Evolutionary conservation across 2,113 vertebrate genomes (phyloP).

Genomic region (Kryptolebias marmoratus): DNA sequence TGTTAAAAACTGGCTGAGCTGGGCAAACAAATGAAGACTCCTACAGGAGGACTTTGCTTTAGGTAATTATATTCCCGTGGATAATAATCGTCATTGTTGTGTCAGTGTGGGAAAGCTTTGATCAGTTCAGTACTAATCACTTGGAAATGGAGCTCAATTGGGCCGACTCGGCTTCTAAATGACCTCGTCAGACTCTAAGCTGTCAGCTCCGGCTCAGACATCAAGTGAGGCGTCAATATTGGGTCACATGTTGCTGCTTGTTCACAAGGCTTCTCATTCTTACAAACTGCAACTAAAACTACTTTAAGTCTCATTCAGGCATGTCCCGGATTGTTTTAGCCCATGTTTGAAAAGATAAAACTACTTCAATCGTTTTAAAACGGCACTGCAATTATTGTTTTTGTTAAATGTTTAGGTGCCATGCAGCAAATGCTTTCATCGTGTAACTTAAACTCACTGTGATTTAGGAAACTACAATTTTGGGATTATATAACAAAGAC

Average conservation of each 20-base stretch:
- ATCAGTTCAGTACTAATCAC: conserved; percentile 12
- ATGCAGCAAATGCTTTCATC: neutral
- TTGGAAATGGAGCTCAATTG: neutral
- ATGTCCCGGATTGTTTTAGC: neutral
- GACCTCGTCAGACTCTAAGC: neutral
- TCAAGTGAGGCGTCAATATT: conserved; percentile 29
- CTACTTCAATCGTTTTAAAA: neutral
- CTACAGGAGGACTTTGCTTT: conserved; percentile 9
- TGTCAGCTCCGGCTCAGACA: neutral
- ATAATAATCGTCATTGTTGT: conserved; percentile 20
- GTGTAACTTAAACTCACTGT: neutral
- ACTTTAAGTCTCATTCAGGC: neutral
- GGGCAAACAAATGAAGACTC: conserved; percentile 1
- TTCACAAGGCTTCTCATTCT: neutral
- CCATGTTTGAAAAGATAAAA: neutral
- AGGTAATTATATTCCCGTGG: conserved; percentile 17
- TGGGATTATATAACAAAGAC: neutral
- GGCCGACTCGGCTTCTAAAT: neutral
- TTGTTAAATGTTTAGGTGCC: neutral
- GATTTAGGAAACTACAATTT: neutral
- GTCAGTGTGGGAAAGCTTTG: conserved; percentile 10
- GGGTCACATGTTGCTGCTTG: conserved; percentile 8
- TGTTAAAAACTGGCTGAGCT: neutral
- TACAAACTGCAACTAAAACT: conserved; percentile 4
- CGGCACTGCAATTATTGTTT: neutral